These are phyloP conservation scores for Brachycybe producta DNA, from an alignment of 2,888 invertebrate genomes.

Conservation along the genomic window DNA sequence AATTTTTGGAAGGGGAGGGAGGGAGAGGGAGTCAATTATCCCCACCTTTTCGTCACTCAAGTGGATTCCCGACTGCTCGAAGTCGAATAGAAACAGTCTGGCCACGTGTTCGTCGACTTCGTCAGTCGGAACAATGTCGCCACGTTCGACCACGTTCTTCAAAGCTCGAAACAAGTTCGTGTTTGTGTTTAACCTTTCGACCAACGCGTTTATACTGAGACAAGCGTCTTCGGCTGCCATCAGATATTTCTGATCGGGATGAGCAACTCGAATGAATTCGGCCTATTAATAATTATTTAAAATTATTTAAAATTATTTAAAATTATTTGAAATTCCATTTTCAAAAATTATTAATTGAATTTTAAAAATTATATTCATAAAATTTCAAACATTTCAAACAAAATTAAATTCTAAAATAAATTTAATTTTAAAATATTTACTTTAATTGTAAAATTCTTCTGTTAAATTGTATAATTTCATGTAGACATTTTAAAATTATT, in stretches of 20 bases:
- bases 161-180: constrained; percentile 65
- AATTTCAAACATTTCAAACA: too few relatives aligned
- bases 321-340: background rate
- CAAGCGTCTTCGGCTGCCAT: constrained; percentile 81
- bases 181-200: constrained; percentile 95
- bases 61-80: constrained; percentile 96
- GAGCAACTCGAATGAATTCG: constrained; percentile 87
- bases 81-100: constrained; percentile 70
- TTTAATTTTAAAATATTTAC: too few relatives aligned
- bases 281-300: constrained; percentile 40
- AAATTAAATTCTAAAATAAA: background rate
- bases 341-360: background rate
- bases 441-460: too few relatives aligned
- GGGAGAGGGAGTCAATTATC: too few relatives aligned
- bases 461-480: too few relatives aligned
- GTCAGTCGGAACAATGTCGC: constrained; percentile 49
- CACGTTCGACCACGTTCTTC: constrained; percentile 51
- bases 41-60: constrained; percentile 50
- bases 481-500: too few relatives aligned
- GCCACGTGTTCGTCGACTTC: constrained; percentile 74
- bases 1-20: background rate
- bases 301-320: too few relatives aligned
- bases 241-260: constrained; percentile 62
- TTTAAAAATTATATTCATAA: background rate
- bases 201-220: constrained; percentile 72